These are phyloP conservation scores for Stenoptilia bipunctidactyla DNA, from an alignment of 2,888 invertebrate species.

Conservation along the genomic window DNA sequence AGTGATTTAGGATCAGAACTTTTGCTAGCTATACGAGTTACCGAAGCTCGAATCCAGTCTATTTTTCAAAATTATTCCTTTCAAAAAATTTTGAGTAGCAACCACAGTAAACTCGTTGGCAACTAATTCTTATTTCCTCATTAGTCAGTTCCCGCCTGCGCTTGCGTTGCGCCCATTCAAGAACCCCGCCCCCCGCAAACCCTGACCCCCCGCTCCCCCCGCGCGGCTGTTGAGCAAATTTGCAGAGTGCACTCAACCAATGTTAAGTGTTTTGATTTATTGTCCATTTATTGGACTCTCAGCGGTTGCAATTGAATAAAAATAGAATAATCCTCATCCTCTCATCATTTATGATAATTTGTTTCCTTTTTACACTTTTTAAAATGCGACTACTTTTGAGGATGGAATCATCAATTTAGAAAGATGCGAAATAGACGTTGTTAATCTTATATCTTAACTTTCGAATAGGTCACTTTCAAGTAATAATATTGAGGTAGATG, in stretches of 20 bases:
- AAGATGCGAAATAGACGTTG: too few relatives aligned
- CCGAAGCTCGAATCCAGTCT: too few relatives aligned
- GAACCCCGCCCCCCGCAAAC: conserved; percentile 34
- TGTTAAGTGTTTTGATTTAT: conserved; percentile 61
- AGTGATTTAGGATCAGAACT: too few relatives aligned
- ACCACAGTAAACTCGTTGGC: conserved; percentile 54
- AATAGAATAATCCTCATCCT: conserved; percentile 23
- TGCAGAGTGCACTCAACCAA: conserved; percentile 47
- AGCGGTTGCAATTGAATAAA: conserved; percentile 29
- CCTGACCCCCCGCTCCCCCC: conserved; percentile 19
- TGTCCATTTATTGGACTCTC: conserved; percentile 55
- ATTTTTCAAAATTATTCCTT: too few relatives aligned
- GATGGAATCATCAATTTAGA: too few relatives aligned
- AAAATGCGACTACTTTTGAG: too few relatives aligned
- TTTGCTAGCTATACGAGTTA: too few relatives aligned
- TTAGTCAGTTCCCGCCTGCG: conserved; percentile 45
- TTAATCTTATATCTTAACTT: too few relatives aligned
- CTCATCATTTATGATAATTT: neutral
- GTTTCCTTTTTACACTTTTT: neutral
- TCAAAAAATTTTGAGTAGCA: conserved; percentile 22
- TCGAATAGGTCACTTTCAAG: too few relatives aligned
- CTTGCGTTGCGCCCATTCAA: conserved; percentile 23
- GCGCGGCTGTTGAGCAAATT: conserved; percentile 38
- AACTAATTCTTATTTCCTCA: conserved; percentile 70
- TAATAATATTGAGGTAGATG: too few relatives aligned